phyloP scores from a whole-genome alignment of 2,888 invertebrate species.

The Plusia festucae region DNA sequence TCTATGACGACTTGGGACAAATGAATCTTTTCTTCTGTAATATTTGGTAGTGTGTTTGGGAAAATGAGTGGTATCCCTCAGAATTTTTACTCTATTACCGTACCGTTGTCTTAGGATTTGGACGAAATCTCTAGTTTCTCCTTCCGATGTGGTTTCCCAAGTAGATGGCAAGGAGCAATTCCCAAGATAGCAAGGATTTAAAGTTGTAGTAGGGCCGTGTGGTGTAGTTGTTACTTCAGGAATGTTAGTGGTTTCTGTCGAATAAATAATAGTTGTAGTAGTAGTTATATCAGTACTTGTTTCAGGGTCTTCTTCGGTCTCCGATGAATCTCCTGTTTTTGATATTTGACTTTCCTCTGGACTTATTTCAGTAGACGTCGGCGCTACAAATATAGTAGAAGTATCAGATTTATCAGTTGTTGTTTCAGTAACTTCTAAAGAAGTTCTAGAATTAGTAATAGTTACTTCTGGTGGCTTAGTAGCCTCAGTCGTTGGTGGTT shows the following conservation, averaged over 20 bases:
- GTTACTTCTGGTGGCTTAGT: constrained; percentile 16
- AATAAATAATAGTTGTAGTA: constrained; percentile 17
- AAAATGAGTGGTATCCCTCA: constrained; percentile 74
- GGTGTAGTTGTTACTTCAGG: constrained; percentile 19
- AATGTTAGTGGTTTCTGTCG: constrained; percentile 11
- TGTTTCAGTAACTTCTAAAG: constrained; percentile 11
- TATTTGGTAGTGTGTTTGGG: constrained; percentile 35
- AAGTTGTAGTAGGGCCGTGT: neutral
- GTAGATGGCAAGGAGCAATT: constrained; percentile 72
- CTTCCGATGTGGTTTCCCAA: constrained; percentile 80
- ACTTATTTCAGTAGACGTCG: constrained; percentile 8
- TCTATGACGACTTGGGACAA: constrained; percentile 44
- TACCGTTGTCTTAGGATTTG: constrained; percentile 74
- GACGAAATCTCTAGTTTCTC: constrained; percentile 79
- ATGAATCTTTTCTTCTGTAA: constrained; percentile 43
- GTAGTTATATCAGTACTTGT: constrained; percentile 17
- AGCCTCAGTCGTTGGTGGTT: constrained; percentile 22
- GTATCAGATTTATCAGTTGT: constrained; percentile 28
- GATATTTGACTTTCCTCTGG: constrained; percentile 2
- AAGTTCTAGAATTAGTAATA: constrained; percentile 12
- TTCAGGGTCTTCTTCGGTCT: neutral
- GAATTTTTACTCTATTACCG: constrained; percentile 67
- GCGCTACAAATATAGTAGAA: constrained; percentile 25
- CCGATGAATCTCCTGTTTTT: neutral
- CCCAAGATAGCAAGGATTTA: constrained; percentile 55